Base-by-base conservation (phyloP, 2,797 vertebrate species). In the Spizella passerina region DNA sequence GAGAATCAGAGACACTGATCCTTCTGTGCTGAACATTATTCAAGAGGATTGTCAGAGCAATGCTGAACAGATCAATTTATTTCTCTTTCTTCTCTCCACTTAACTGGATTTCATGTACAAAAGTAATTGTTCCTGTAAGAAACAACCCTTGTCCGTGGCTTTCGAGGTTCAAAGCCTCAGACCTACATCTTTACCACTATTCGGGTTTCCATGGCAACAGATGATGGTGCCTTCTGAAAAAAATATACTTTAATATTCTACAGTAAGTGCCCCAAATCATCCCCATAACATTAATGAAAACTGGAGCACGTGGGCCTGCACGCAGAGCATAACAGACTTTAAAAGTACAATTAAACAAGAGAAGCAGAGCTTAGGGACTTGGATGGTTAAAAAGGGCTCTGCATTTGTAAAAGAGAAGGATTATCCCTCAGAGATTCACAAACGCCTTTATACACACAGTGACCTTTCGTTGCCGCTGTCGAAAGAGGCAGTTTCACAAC, bases 121-220 rank as follows among this genome's bases (percentile, higher is more conserved):
- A 84, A 96, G 88, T 91, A 94, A 82, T 88, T 80, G 84, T 53
- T 94, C 61, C 91, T 65, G 12, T 70, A 91, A 93, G 77, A 85
- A 96, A 76, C 81, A 76, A 44, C 63, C 91, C 89, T 64, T 78
- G 82, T 68, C 84, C 68, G 0, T 64, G 69, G 73, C 82, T 87
- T 94, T 72, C 0, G 26, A 94, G 93, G 95, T 89, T 94, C 91
- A 91, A 83, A 96, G 71, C 80, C 77, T 70, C 86, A 91, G 90
- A 93, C 94, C 95, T 76, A 90, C 90, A 94, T 93, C 82, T 93
- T 83, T 69, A 93, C 92, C 93, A 87, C 79, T 81, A 69, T 91
- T 91, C 36, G 7, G 70, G 98, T 98, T 98, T 96, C 97, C 96
- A 97, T 96, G 96, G 97, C 88, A 98, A 98, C 97, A 86, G 80